A percentile compares a stretch with the other conserved stretches of the same genome.
Conservation (phyloP, 2,113 vertebrate species). For the Leptobrachium ailaonicum region DNA sequence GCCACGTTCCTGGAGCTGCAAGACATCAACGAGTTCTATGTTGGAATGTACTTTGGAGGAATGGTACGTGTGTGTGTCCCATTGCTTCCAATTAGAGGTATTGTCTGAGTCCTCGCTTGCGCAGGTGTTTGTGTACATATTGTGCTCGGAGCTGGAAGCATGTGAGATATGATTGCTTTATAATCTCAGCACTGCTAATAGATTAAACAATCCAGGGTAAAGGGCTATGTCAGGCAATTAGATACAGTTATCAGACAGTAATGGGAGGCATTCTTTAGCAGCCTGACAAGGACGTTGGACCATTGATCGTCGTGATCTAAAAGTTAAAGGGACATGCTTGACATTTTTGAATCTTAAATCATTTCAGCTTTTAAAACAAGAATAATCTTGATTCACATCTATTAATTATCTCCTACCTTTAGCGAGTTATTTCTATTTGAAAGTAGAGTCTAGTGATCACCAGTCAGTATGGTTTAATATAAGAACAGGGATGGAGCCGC, state of each 20-base stretch:
- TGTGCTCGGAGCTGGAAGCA: neutral
- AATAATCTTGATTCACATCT: no score
- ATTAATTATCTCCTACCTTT: no score
- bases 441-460: no score
- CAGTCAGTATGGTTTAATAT: no score
- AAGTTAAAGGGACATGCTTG: no score
- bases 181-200: neutral
- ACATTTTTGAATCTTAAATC: no score
- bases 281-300: no score
- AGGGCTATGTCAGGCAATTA: neutral
- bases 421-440: no score
- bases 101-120: neutral
- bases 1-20: conserved; percentile 92
- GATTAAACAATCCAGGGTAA: neutral
- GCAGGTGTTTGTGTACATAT: neutral
- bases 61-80: conserved; percentile 77
- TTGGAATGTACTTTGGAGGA: conserved; percentile 91
- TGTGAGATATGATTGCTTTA: neutral
- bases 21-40: conserved; percentile 87
- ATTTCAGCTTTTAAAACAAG: no score
- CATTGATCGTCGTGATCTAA: no score
- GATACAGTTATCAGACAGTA: neutral
- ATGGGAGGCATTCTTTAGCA: no score
- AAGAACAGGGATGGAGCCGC: no score
- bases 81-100: neutral